Base-by-base conservation (phyloP, 2,797 vertebrate species). In the Danio jaintianensis region DNA sequence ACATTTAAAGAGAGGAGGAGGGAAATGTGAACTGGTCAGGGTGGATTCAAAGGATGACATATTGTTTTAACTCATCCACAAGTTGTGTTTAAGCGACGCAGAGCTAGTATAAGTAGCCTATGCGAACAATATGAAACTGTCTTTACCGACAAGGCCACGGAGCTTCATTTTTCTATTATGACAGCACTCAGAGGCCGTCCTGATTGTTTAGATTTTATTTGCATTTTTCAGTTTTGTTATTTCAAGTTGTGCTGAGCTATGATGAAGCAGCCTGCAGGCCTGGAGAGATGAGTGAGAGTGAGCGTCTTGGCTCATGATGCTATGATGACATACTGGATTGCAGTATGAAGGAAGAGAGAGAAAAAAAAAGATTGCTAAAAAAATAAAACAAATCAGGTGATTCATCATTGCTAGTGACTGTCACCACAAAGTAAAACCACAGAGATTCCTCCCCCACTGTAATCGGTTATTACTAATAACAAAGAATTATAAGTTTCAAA, bases 191-290 rank as follows among this genome's bases (percentile, higher is more conserved):
- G 55, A 81, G 56, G 55, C 71, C 83, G 73, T 59, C 63, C 74
- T 79, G 59, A 66, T 80, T 47, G 86, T 83, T 80, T 83, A 67
- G 64, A 81, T 43, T 62, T 52, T 81, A 91, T 91, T 92, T 89
- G 90, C 88, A 90, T 93, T 89, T 91, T 78, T 87, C 56, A 64
- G 86, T 85, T 84, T 85, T 92, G 91, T 92, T 93, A 86, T 92
- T 93, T 93, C 87, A 90, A 88, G 88, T 86, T 78, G 84, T 79
- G 86, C 89, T 89, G 61, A 88, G 87, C 87, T 89, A 68, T 47
- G 81, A 80, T 89, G 69, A 68, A 73, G 83, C 79, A 80, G 78
- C 82, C 70, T 81, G 75, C 77, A 83, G 81, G 83, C 78, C 80
- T 83, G 81, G 75, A 85, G 80, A 83, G 83, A 62, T 67, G 82